Conservation (phyloP, 2,113 vertebrate species). For the Vulpes lagopus region DNA sequence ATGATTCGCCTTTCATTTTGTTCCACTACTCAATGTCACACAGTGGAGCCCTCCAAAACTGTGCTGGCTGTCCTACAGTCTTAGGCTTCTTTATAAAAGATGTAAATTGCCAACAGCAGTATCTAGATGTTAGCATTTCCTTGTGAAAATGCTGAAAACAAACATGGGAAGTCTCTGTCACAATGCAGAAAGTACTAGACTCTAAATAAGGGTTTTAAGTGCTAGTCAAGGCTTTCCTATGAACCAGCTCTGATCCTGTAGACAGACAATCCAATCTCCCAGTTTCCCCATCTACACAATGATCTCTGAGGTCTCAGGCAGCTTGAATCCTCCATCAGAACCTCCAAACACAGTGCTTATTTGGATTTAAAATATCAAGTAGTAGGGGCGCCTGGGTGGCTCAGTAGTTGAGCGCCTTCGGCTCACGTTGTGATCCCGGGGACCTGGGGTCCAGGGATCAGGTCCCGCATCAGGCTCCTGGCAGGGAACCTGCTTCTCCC, state of each 20-base stretch:
- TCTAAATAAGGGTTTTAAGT: background rate
- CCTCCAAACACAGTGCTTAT: background rate
- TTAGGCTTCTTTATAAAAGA: background rate
- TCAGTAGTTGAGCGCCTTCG: too few relatives aligned
- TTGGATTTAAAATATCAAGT: background rate
- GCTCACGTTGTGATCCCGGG: too few relatives aligned
- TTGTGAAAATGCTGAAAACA: background rate
- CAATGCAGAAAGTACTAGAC: background rate
- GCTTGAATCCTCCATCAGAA: background rate
- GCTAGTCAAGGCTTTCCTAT: background rate
- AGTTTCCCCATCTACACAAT: background rate
- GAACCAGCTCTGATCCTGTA: background rate
- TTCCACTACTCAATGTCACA: background rate
- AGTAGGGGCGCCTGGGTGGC: background rate
- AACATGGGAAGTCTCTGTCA: background rate
- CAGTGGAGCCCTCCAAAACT: background rate
- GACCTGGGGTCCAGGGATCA: too few relatives aligned
- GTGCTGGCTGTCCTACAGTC: background rate
- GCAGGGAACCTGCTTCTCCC: too few relatives aligned
- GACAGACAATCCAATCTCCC: background rate
- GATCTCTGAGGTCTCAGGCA: background rate
- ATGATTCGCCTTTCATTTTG: background rate
- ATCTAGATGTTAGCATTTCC: background rate
- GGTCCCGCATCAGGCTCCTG: too few relatives aligned
- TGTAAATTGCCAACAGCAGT: background rate